Percentiles rank a stretch among this genome's conserved stretches.
Conservation (phyloP, 2,888 invertebrate species). For the Alloscopus bannaensis region DNA sequence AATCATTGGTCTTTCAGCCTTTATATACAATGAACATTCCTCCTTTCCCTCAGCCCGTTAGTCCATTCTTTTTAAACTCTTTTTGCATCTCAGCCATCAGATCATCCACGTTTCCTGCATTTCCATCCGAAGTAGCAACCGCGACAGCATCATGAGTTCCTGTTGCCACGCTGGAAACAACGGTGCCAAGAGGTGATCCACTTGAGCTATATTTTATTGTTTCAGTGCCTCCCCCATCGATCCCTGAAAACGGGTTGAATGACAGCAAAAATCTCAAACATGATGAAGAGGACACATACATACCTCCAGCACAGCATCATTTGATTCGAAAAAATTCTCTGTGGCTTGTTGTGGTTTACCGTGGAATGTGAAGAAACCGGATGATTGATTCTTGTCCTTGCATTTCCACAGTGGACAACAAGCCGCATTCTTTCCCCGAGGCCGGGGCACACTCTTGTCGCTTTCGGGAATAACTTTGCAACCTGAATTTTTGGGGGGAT, state of each 20-base stretch:
- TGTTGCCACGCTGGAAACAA: not conserved
- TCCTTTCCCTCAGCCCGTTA: no score
- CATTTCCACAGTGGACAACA: constrained; percentile 56
- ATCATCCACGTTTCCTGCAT: not conserved
- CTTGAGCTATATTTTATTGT: constrained; percentile 14
- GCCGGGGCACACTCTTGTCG: not conserved
- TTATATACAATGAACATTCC: no score
- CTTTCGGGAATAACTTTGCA: not conserved
- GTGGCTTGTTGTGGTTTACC: constrained; percentile 22
- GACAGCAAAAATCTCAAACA: no score
- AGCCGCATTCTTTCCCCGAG: constrained; percentile 24
- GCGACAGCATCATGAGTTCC: not conserved
- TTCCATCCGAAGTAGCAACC: not conserved
- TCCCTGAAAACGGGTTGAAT: no score
- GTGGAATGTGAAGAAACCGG: constrained; percentile 45
- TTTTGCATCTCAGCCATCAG: not conserved
- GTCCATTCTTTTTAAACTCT: not conserved
- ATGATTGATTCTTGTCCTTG: not conserved
- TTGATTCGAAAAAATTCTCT: not conserved
- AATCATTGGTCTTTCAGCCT: no score
- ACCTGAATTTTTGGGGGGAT: constrained; percentile 7
- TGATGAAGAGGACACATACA: no score
- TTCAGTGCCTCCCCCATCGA: constrained; percentile 31
- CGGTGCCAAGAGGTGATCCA: not conserved
- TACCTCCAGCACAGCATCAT: no score